phyloP scores from a whole-genome alignment of 2,797 vertebrate species.

The Discoglossus pictus region DNA sequence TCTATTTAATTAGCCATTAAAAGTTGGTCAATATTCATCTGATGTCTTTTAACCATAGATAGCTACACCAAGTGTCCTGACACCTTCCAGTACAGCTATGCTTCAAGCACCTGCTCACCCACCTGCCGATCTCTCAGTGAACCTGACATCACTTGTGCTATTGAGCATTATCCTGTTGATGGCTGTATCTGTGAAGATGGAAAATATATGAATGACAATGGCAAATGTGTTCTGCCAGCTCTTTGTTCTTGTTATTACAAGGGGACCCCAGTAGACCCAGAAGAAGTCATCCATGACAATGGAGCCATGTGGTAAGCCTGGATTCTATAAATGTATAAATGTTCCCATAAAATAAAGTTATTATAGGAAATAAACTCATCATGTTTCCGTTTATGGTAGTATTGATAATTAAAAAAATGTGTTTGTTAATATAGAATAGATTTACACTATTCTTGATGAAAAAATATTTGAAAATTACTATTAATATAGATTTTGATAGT shows the following conservation, averaged over 20 bases:
- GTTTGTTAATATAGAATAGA: too few relatives aligned
- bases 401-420: too few relatives aligned
- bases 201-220: constrained; percentile 75
- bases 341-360: too few relatives aligned
- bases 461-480: too few relatives aligned
- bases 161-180: constrained; percentile 75
- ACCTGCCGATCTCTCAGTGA: constrained; percentile 75
- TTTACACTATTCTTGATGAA: too few relatives aligned
- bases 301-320: constrained; percentile 77
- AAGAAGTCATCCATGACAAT: constrained; percentile 73
- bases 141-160: constrained; percentile 71
- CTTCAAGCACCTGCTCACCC: constrained; percentile 65
- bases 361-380: too few relatives aligned
- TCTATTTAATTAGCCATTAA: background rate
- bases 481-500: too few relatives aligned
- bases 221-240: constrained; percentile 74
- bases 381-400: too few relatives aligned
- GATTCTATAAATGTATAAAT: too few relatives aligned
- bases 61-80: constrained; percentile 75
- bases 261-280: constrained; percentile 69
- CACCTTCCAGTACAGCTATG: constrained; percentile 73
- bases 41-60: constrained; percentile 59
- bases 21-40: background rate
- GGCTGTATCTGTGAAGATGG: constrained; percentile 78
- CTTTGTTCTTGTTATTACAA: constrained; percentile 82